Percentiles rank a stretch among this genome's conserved stretches.
These are phyloP conservation scores for Platalea minor DNA, from an alignment of 2,797 vertebrate species.

Conservation along the genomic window DNA sequence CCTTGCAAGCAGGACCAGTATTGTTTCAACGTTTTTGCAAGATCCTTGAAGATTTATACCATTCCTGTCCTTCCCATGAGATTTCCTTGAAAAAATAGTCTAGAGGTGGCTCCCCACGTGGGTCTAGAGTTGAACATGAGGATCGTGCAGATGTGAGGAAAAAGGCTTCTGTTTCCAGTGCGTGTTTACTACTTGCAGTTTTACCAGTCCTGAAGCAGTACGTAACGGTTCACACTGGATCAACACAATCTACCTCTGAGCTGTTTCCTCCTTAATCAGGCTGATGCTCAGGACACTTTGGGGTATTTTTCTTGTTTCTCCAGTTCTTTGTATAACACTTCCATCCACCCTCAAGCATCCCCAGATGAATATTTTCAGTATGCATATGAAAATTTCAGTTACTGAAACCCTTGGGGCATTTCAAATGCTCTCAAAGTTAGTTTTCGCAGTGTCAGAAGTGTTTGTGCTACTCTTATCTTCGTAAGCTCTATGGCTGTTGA, in stretches of 20 bases:
- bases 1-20: neutral
- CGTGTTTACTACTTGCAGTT: neutral
- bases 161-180: neutral
- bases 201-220: neutral
- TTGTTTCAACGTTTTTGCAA: neutral
- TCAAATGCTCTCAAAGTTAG: rapidly evolving
- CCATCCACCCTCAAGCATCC: neutral
- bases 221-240: neutral
- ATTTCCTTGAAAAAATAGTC: neutral
- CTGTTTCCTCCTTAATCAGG: neutral
- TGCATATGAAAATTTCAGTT: neutral
- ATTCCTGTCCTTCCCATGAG: neutral
- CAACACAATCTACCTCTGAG: neutral
- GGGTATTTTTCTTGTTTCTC: neutral
- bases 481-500: neutral
- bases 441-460: neutral
- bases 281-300: neutral
- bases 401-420: rapidly evolving
- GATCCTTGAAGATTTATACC: neutral
- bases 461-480: neutral
- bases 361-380: neutral
- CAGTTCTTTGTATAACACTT: neutral
- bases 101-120: neutral
- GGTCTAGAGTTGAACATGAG: neutral
- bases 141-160: neutral